Percentiles rank a stretch among this genome's conserved stretches.
phyloP scores from a whole-genome alignment of 2,888 invertebrate species.

The Syrphus vitripennis region DNA sequence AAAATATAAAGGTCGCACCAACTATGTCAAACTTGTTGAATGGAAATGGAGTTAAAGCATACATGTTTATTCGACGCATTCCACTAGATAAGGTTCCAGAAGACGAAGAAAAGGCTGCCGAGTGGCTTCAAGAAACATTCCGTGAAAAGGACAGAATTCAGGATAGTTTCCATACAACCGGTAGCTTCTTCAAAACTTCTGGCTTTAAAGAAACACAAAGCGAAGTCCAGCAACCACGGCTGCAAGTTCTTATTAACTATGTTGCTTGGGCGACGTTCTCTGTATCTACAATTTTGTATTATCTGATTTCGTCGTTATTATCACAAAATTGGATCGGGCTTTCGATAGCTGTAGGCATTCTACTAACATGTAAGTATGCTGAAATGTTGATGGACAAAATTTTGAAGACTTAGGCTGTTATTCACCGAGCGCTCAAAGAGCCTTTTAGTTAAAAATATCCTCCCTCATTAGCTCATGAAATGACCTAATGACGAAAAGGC shows the following conservation, averaged over 20 bases:
- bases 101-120: slow-evolving; percentile 86
- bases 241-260: slow-evolving; percentile 87
- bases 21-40: slow-evolving; percentile 89
- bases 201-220: slow-evolving; percentile 86
- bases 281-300: slow-evolving; percentile 76
- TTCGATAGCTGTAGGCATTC: slow-evolving; percentile 81
- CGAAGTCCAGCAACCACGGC: slow-evolving; percentile 84
- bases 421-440: too few relatives aligned
- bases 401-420: not conserved
- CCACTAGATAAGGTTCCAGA: slow-evolving; percentile 90
- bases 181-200: slow-evolving; percentile 90
- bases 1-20: slow-evolving; percentile 84
- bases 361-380: slow-evolving; percentile 88
- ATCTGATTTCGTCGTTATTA: slow-evolving; percentile 75
- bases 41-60: slow-evolving; percentile 88
- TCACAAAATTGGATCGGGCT: slow-evolving; percentile 82
- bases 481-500: too few relatives aligned
- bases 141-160: slow-evolving; percentile 87
- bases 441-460: too few relatives aligned
- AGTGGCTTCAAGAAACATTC: slow-evolving; percentile 92
- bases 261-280: slow-evolving; percentile 84
- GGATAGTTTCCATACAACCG: slow-evolving; percentile 82
- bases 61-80: slow-evolving; percentile 90
- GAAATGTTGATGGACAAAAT: not conserved
- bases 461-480: too few relatives aligned